A percentile compares a stretch with the other conserved stretches of the same genome.
Evolutionary conservation across 2,888 invertebrate genomes (phyloP).

Genomic region (Serripes groenlandicus): DNA sequence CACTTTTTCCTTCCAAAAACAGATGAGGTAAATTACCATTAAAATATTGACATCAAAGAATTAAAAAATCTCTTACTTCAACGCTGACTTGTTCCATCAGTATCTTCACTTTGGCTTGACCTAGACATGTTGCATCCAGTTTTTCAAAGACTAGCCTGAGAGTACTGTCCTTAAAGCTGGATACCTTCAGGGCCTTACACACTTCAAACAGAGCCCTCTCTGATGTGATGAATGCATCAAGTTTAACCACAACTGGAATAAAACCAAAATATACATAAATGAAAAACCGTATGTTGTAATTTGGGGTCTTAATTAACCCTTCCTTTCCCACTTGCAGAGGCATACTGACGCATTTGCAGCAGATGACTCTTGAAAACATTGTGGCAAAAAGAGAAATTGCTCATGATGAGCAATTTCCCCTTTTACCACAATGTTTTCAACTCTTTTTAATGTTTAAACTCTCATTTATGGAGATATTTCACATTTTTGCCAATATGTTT

Average conservation of each 20-base stretch:
- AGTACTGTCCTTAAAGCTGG: slow-evolving; percentile 76
- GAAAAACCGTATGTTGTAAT: too few species aligned
- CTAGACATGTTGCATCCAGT: slow-evolving; percentile 82
- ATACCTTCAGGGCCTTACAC: slow-evolving; percentile 83
- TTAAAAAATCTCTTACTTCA: slow-evolving; percentile 68
- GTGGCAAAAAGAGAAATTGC: background rate
- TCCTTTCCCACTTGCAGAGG: too few species aligned
- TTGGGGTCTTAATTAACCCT: too few species aligned
- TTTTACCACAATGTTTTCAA: background rate
- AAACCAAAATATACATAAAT: background rate
- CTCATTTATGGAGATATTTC: too few species aligned
- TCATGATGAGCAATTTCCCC: background rate
- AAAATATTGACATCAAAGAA: too few species aligned
- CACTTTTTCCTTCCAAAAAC: too few species aligned
- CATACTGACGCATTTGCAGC: background rate
- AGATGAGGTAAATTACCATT: too few species aligned
- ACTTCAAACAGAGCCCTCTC: slow-evolving; percentile 81
- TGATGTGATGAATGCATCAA: slow-evolving; percentile 83
- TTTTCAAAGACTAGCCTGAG: slow-evolving; percentile 78
- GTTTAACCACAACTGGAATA: slow-evolving; percentile 78
- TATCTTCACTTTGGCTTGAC: slow-evolving; percentile 77
- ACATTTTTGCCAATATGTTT: too few species aligned
- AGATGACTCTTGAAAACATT: background rate
- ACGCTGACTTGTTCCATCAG: slow-evolving; percentile 80
- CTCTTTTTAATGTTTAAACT: too few species aligned